Evolutionary conservation across 2,888 invertebrate species (phyloP).

Genomic region (Lycaena phlaeas): DNA sequence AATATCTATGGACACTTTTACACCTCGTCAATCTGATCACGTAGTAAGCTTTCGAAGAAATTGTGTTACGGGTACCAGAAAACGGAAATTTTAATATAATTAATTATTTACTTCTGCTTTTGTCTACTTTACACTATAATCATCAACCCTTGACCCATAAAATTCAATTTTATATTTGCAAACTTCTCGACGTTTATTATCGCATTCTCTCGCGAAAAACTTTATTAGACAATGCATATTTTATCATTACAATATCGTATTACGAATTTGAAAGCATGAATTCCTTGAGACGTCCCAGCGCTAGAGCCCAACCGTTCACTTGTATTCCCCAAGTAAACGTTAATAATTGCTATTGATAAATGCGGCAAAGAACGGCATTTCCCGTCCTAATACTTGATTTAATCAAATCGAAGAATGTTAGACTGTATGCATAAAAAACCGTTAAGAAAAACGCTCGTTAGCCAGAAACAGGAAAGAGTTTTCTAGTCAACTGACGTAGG

Average conservation of each 20-base stretch:
- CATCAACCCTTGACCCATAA: too few species aligned
- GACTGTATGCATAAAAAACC: not conserved
- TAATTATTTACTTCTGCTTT: too few species aligned
- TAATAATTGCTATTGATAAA: not conserved
- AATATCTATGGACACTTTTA: too few species aligned
- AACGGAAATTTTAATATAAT: too few species aligned
- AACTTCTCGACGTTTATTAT: too few species aligned
- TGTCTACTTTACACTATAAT: too few species aligned
- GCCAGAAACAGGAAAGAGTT: not conserved
- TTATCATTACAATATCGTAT: not conserved
- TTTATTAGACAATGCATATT: too few species aligned
- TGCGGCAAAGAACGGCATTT: not conserved
- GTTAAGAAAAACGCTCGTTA: not conserved
- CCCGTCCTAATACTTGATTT: not conserved
- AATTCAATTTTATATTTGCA: too few species aligned
- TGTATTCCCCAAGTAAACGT: not conserved
- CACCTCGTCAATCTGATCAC: too few species aligned
- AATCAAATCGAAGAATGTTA: not conserved
- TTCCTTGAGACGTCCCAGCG: slow-evolving; percentile 2
- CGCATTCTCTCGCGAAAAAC: too few species aligned
- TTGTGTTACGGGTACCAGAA: too few species aligned
- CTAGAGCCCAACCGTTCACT: slow-evolving; percentile 1
- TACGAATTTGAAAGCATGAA: not conserved
- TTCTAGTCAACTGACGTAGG: not conserved
- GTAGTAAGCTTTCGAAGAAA: too few species aligned